Percentiles rank a stretch among this genome's conserved stretches.
These are phyloP conservation scores for Philhelius pedissequus DNA, from an alignment of 2,888 invertebrate species.

Conservation along the genomic window DNA sequence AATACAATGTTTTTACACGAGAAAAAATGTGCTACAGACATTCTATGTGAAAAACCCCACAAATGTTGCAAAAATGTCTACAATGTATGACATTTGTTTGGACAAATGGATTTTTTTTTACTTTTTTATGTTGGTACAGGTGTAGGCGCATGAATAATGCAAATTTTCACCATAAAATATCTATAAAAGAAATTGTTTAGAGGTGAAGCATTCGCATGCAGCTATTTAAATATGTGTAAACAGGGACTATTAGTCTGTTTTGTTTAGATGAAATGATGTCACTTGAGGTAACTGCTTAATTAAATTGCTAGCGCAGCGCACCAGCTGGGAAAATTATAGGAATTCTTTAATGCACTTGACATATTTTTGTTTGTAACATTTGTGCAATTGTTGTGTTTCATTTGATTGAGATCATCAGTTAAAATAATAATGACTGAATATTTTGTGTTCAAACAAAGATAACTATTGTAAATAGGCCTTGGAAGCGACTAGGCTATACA, in stretches of 20 bases:
- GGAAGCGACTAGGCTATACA: neutral
- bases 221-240: neutral
- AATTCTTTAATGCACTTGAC: constrained; percentile 13
- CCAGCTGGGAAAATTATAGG: neutral
- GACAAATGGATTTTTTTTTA: constrained; percentile 1
- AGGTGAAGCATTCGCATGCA: neutral
- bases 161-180: neutral
- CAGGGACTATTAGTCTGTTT: constrained; percentile 8
- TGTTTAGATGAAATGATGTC: constrained; percentile 45
- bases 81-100: constrained; percentile 19
- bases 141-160: constrained; percentile 50
- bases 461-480: neutral
- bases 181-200: neutral
- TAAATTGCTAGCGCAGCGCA: constrained; percentile 28
- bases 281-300: constrained; percentile 44
- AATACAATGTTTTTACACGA: neutral
- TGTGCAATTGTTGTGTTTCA: neutral
- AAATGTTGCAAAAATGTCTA: constrained; percentile 34
- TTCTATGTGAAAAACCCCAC: neutral
- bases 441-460: neutral
- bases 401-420: constrained; percentile 41
- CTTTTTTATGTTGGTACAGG: constrained; percentile 31
- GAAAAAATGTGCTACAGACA: neutral
- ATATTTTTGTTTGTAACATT: neutral
- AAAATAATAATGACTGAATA: neutral